These are phyloP conservation scores for Squalus acanthias DNA, from an alignment of 2,797 vertebrate genomes.

Conservation along the genomic window DNA sequence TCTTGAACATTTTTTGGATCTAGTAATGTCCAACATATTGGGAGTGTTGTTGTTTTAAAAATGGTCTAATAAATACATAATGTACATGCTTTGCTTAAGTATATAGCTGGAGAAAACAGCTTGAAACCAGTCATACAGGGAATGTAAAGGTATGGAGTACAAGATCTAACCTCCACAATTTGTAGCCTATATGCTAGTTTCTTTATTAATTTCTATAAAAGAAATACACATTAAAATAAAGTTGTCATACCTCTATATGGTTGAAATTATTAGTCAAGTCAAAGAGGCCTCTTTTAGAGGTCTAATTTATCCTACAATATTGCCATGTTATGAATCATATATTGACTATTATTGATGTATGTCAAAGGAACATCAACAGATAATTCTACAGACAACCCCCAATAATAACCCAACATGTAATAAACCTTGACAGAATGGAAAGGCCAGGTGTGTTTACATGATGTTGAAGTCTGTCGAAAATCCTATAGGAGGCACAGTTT, in stretches of 20 bases:
- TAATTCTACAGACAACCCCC: not conserved
- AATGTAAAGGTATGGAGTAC: not conserved
- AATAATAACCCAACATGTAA: not conserved
- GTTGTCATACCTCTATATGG: not conserved
- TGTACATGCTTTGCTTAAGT: not conserved
- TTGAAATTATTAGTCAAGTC: not conserved
- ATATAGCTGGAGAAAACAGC: not conserved
- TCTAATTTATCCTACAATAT: not conserved
- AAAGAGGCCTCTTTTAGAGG: not conserved
- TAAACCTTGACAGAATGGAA: not conserved
- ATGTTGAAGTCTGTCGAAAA: not conserved
- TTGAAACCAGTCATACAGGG: not conserved
- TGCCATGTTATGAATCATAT: not conserved
- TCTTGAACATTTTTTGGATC: not conserved
- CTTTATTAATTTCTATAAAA: not conserved
- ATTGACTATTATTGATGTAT: not conserved
- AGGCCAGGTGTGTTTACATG: not conserved
- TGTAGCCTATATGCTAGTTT: not conserved
- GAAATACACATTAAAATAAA: not conserved
- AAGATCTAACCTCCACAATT: not conserved
- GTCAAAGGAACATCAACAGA: not conserved
- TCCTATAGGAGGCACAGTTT: not conserved
- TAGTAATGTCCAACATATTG: not conserved
- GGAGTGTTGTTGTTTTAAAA: not conserved
- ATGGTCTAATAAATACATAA: not conserved